Percentiles rank a stretch among this genome's conserved stretches.
These are phyloP conservation scores for Artemia sinica DNA, from an alignment of 2,888 invertebrate genomes.

Conservation along the genomic window DNA sequence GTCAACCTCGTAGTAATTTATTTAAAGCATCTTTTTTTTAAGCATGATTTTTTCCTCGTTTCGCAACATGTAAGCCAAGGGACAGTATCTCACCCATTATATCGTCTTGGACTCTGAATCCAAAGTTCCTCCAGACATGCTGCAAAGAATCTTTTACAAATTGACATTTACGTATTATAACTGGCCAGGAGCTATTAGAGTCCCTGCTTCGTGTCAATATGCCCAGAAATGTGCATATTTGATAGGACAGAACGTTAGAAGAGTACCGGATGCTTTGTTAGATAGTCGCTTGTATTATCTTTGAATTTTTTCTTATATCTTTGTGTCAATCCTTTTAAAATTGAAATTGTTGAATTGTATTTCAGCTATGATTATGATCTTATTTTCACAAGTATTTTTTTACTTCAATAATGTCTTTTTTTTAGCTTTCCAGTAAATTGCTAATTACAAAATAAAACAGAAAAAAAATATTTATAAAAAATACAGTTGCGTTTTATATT, in stretches of 20 bases:
- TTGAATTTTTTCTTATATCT: conserved; percentile 24
- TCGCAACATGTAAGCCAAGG: conserved; percentile 71
- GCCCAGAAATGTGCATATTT: conserved; percentile 79
- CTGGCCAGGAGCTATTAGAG: conserved; percentile 82
- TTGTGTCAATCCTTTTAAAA: too few species aligned
- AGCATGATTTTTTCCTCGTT: conserved; percentile 65
- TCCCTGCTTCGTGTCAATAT: conserved; percentile 81
- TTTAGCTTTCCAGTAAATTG: too few species aligned
- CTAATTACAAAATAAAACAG: too few species aligned
- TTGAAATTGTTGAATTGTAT: too few species aligned
- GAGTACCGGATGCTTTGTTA: conserved; percentile 35
- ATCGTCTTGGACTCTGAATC: conserved; percentile 55
- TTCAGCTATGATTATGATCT: too few species aligned
- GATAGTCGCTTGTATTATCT: conserved; percentile 35
- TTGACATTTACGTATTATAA: conserved; percentile 86
- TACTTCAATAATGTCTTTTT: too few species aligned
- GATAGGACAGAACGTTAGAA: conserved; percentile 60
- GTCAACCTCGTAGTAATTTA: too few species aligned
- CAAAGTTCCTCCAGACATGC: conserved; percentile 52
- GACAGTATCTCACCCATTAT: conserved; percentile 79
- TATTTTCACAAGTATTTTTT: too few species aligned
- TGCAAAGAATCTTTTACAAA: conserved; percentile 70
- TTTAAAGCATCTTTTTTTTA: neutral
- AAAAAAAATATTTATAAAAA: too few species aligned
- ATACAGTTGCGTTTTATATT: too few species aligned